Conservation (phyloP, 2,797 vertebrate genomes). For the Myotis vivesi region DNA sequence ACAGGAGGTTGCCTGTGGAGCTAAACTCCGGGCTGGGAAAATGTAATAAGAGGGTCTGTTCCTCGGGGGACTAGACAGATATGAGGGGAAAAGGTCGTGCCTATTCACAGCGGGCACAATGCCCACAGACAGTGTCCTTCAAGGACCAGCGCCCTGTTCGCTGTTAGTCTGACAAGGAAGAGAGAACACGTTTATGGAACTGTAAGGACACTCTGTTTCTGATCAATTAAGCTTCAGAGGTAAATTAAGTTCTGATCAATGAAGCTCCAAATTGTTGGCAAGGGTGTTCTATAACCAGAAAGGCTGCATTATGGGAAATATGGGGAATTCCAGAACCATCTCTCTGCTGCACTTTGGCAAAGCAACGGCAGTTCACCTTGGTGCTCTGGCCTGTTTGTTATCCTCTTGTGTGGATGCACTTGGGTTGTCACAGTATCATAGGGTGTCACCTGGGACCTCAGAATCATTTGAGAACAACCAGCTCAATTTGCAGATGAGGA, state of each 20-base stretch:
- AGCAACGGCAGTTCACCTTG: neutral
- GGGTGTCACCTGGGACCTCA: neutral
- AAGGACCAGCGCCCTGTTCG: neutral
- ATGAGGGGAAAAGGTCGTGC: neutral
- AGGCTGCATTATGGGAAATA: neutral
- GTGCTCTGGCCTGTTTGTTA: neutral
- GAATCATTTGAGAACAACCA: neutral
- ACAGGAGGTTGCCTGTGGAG: constrained; percentile 55
- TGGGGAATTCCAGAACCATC: neutral
- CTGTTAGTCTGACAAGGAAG: neutral
- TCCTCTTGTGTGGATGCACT: neutral
- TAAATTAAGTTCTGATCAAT: neutral
- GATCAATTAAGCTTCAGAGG: neutral
- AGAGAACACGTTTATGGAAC: neutral
- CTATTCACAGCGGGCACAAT: neutral
- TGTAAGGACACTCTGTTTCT: neutral
- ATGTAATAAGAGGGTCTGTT: constrained; percentile 52
- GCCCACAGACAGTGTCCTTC: constrained; percentile 21
- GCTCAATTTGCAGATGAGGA: neutral
- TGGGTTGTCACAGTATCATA: neutral
- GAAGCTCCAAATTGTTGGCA: neutral
- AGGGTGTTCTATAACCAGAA: neutral
- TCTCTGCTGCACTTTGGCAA: neutral
- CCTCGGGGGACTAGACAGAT: constrained; percentile 30
- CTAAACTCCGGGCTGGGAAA: constrained; percentile 58